phyloP scores from a whole-genome alignment of 2,888 invertebrate species.

The Meteorus colon region DNA sequence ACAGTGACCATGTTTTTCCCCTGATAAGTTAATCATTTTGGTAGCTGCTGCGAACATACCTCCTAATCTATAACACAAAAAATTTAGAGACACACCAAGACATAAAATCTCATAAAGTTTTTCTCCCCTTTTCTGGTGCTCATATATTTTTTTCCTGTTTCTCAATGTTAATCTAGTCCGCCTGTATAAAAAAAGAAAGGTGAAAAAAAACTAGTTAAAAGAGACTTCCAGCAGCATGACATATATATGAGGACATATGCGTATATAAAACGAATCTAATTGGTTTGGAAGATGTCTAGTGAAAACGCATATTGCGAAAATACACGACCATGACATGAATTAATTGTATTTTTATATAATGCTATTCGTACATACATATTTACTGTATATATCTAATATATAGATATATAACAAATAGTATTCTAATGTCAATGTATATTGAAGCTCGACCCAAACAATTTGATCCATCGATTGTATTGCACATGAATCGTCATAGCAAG shows the following conservation, averaged over 20 bases:
- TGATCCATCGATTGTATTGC: constrained; percentile 47
- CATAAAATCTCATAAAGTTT: too few species aligned
- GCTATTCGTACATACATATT: constrained; percentile 41
- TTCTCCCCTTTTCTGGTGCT: too few species aligned
- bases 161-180: too few species aligned
- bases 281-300: constrained; percentile 27
- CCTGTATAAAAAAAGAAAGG: too few species aligned
- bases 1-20: too few species aligned
- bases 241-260: constrained; percentile 3
- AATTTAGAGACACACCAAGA: too few species aligned
- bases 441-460: constrained; percentile 32
- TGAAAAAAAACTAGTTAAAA: too few species aligned
- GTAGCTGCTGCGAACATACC: too few species aligned
- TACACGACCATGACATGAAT: constrained; percentile 63
- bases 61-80: too few species aligned
- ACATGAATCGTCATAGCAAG: constrained; percentile 33
- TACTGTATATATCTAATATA: constrained; percentile 21
- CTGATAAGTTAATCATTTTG: too few species aligned
- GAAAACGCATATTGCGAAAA: constrained; percentile 46
- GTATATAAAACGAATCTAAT: background rate
- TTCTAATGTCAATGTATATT: constrained; percentile 26
- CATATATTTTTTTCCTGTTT: too few species aligned
- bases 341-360: constrained; percentile 63
- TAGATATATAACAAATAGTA: background rate
- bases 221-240: too few species aligned